Conservation (phyloP, 2,888 invertebrate genomes). For the Dryadula phaetusa region DNA sequence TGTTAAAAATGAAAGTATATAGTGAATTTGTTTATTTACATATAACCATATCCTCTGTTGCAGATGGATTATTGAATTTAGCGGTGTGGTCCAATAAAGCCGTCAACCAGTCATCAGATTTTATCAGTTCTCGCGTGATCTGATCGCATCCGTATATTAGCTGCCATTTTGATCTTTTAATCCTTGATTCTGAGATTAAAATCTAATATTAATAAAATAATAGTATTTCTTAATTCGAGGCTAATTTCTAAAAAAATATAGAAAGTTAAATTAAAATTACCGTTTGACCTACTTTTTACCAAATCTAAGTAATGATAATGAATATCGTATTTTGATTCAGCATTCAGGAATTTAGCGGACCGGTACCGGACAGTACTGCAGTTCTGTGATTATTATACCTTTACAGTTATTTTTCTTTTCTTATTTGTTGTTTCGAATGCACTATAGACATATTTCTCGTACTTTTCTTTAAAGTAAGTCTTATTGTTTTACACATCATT, state of each 20-base stretch:
- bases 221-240: not conserved
- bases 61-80: slow-evolving; percentile 21
- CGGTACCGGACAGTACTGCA: not conserved
- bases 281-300: not conserved
- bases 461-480: not conserved
- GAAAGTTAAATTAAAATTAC: not conserved
- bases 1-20: not conserved
- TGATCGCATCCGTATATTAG: slow-evolving; percentile 54
- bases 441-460: not conserved
- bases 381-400: not conserved
- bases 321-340: not conserved
- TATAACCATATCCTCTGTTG: not conserved
- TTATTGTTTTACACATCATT: not conserved
- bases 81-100: slow-evolving; percentile 65
- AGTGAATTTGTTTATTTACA: not conserved
- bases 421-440: not conserved
- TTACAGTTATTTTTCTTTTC: not conserved
- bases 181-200: slow-evolving; percentile 21
- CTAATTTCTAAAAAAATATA: not conserved
- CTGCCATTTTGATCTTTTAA: slow-evolving; percentile 49
- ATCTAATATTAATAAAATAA: slow-evolving; percentile 13
- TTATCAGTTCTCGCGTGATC: slow-evolving; percentile 59
- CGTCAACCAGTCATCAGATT: slow-evolving; percentile 65
- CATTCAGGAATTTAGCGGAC: not conserved
- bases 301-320: not conserved